Conservation (phyloP, 2,797 vertebrate species). For the Pterois miles region DNA sequence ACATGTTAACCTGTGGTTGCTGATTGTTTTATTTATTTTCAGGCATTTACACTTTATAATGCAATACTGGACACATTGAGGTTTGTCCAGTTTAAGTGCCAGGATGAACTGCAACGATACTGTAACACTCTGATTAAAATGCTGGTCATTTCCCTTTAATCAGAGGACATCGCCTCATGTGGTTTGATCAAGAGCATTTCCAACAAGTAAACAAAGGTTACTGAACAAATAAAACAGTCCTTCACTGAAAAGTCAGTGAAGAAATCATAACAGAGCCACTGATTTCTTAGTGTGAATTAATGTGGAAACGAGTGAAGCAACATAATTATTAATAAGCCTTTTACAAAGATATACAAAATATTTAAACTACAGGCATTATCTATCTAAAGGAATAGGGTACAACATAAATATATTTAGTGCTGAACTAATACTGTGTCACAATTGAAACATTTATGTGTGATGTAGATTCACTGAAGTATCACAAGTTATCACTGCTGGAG, state of each 20-base stretch:
- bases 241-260: slow-evolving; percentile 4
- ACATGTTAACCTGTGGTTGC: slow-evolving; percentile 73
- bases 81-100: slow-evolving; percentile 94
- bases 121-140: slow-evolving; percentile 69
- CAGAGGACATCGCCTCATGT: slow-evolving; percentile 26
- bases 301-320: not conserved
- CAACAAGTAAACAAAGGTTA: slow-evolving; percentile 22
- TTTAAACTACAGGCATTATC: slow-evolving; percentile 2
- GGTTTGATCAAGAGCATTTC: slow-evolving; percentile 41
- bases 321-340: not conserved
- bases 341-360: not conserved
- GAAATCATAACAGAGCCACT: not conserved
- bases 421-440: slow-evolving; percentile 15
- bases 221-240: slow-evolving; percentile 13
- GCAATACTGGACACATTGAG: slow-evolving; percentile 87
- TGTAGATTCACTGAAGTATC: not conserved
- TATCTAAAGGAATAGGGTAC: not conserved
- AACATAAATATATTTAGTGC: slow-evolving; percentile 1
- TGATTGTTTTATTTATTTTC: slow-evolving; percentile 75
- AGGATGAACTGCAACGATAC: slow-evolving; percentile 88
- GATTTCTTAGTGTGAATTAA: slow-evolving; percentile 3
- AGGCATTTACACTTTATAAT: slow-evolving; percentile 83
- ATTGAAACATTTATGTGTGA: slow-evolving; percentile 10
- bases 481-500: not conserved
- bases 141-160: slow-evolving; percentile 73